Conservation (phyloP, 2,797 vertebrate species). For the Aldrovandia affinis region DNA sequence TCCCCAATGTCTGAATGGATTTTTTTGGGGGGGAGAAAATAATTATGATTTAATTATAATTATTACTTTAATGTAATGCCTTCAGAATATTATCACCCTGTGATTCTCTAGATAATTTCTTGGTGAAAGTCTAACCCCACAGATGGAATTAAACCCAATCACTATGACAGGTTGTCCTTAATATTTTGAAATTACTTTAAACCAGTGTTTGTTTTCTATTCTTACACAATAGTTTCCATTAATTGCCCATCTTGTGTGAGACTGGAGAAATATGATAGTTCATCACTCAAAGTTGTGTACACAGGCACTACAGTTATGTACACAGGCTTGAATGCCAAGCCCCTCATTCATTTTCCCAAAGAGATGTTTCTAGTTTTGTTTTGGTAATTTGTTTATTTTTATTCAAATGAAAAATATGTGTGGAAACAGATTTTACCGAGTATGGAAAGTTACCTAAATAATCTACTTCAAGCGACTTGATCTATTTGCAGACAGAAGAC, state of each 20-base stretch:
- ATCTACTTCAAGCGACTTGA: conserved; percentile 22
- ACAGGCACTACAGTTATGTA: no score
- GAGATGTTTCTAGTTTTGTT: neutral
- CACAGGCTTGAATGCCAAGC: neutral
- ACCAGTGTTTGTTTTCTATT: neutral
- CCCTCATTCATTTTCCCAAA: neutral
- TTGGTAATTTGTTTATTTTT: neutral
- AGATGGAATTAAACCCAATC: neutral
- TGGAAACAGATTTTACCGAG: neutral
- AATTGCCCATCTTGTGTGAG: no score
- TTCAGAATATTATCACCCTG: neutral
- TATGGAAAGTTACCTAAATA: conserved; percentile 18
- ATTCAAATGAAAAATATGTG: neutral
- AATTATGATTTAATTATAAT: no score
- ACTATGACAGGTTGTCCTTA: neutral
- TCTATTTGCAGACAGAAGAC: conserved; percentile 34
- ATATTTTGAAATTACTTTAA: neutral
- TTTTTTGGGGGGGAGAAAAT: neutral
- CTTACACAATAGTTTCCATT: no score
- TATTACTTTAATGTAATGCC: neutral
- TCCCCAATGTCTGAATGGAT: neutral
- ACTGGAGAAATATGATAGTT: no score
- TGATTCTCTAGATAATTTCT: neutral
- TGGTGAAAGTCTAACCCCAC: neutral
- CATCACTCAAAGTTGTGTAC: no score